Conservation (phyloP, 2,797 vertebrate species). For the Okamejei kenojei region DNA sequence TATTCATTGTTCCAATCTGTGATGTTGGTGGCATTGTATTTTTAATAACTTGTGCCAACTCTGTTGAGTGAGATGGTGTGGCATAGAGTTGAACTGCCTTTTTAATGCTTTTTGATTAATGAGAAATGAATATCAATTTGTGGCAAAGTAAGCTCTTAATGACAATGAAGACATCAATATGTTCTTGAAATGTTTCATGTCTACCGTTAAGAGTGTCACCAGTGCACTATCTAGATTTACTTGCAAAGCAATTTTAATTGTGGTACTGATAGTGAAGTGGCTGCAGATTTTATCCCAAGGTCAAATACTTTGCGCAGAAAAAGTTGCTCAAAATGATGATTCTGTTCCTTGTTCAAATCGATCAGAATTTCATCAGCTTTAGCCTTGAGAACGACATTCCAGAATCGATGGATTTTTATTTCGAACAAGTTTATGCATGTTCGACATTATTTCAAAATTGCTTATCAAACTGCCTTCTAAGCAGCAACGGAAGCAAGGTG, state of each 20-base stretch:
- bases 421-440: neutral
- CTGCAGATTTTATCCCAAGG: neutral
- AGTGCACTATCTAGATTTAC: neutral
- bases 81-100: neutral
- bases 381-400: neutral
- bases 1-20: neutral
- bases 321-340: neutral
- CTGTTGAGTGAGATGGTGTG: neutral
- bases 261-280: neutral
- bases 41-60: neutral
- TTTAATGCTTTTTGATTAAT: neutral
- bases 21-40: neutral
- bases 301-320: neutral
- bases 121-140: neutral
- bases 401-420: neutral
- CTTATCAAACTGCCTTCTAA: neutral
- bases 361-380: neutral
- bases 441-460: neutral
- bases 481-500: neutral
- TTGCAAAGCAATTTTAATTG: neutral
- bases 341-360: neutral
- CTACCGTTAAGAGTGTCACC: neutral
- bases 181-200: neutral
- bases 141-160: neutral
- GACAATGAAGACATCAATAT: constrained; percentile 8